Percentiles rank a stretch among this genome's conserved stretches.
Evolutionary conservation across 2,113 vertebrate genomes (phyloP).

Genomic region (Calidris pugnax): DNA sequence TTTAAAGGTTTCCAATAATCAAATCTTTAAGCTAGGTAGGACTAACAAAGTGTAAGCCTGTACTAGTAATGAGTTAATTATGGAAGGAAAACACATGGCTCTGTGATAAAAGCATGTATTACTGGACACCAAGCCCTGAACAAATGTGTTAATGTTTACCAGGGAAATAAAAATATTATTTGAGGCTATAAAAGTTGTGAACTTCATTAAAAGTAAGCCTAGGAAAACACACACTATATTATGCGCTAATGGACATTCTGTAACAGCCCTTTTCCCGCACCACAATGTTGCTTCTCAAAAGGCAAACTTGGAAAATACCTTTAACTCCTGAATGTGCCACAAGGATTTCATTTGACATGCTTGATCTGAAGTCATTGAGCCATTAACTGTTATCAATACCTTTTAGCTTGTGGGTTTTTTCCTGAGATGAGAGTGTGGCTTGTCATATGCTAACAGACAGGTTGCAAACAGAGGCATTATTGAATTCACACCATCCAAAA

Average conservation of each 20-base stretch:
- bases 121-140: neutral
- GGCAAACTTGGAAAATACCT: neutral
- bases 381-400: neutral
- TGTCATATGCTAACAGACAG: neutral
- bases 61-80: neutral
- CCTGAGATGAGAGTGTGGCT: too few species aligned
- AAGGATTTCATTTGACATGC: neutral
- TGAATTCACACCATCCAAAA: neutral
- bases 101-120: neutral
- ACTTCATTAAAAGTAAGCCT: neutral
- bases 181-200: neutral
- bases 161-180: neutral
- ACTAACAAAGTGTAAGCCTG: neutral
- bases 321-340: neutral
- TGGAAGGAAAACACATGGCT: neutral
- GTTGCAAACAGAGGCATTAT: neutral
- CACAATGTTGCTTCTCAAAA: neutral
- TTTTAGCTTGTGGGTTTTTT: neutral
- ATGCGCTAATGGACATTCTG: fast-evolving
- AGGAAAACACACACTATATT: neutral
- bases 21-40: neutral
- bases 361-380: neutral
- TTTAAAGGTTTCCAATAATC: neutral
- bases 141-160: neutral
- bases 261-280: neutral